Conservation (phyloP, 2,113 vertebrate genomes). For the Pelmatolapia mariae region DNA sequence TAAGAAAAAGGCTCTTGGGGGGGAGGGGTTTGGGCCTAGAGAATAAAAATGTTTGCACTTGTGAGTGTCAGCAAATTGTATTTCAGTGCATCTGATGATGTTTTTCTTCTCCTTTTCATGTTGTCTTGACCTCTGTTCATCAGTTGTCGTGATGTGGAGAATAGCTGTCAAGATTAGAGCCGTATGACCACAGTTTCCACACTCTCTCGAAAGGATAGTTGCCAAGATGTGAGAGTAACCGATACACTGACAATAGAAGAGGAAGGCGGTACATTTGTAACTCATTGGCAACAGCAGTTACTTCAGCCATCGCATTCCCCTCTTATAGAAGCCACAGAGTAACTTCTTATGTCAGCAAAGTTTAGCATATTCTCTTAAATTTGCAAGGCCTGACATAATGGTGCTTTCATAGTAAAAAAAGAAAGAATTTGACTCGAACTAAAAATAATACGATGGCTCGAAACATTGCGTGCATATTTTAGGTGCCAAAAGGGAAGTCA, state of each 20-base stretch:
- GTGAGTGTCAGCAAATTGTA: constrained; percentile 57
- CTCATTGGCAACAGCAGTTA: not conserved
- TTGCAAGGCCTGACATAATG: not conserved
- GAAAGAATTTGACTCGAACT: not conserved
- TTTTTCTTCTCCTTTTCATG: constrained; percentile 23
- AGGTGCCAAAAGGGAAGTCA: not conserved
- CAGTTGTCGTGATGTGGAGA: not conserved
- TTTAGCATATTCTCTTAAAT: not conserved
- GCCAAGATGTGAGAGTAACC: not conserved
- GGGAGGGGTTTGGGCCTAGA: not conserved
- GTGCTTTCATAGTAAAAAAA: not conserved
- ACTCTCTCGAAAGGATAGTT: not conserved
- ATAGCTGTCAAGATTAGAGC: not conserved
- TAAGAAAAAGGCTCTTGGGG: constrained; percentile 69
- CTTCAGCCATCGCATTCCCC: not conserved
- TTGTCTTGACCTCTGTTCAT: constrained; percentile 20
- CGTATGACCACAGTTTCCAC: not conserved
- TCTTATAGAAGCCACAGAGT: not conserved
- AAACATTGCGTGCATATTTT: not conserved
- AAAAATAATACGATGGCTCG: not conserved
- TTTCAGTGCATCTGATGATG: constrained; percentile 33
- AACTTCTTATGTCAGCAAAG: not conserved
- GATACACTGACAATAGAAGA: not conserved
- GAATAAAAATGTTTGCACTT: constrained; percentile 64
- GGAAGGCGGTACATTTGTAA: not conserved